Evolutionary conservation across 2,888 invertebrate species (phyloP).

Genomic region (Sminthurides aquaticus): DNA sequence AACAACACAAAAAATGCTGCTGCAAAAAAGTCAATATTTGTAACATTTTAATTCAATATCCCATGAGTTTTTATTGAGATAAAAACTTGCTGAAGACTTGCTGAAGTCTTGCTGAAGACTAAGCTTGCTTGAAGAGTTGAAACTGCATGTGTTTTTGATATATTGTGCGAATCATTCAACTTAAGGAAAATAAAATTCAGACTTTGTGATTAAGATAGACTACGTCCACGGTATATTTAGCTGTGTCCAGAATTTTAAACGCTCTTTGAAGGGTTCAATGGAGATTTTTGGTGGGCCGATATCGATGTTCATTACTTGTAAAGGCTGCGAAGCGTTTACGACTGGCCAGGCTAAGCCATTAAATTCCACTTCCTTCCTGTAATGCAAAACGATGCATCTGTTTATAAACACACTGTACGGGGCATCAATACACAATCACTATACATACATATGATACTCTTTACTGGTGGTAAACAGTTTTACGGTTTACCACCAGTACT

Average conservation of each 20-base stretch:
- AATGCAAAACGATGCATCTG: background rate
- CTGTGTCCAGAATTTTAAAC: conserved; percentile 3
- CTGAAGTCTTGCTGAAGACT: no score
- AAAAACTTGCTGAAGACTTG: background rate
- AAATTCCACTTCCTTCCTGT: background rate
- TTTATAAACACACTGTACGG: background rate
- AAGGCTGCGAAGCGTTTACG: background rate
- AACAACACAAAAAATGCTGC: no score
- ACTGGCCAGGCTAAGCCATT: conserved; percentile 2
- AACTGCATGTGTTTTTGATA: no score
- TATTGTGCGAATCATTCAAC: no score
- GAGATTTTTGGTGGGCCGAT: background rate
- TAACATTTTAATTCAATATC: no score
- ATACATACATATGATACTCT: background rate
- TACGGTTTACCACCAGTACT: background rate
- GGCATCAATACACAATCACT: background rate
- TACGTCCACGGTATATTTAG: conserved; percentile 1
- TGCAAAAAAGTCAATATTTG: no score
- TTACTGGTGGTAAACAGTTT: background rate
- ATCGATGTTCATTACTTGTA: conserved; percentile 3
- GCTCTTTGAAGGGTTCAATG: background rate
- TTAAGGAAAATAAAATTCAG: no score
- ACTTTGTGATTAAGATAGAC: background rate
- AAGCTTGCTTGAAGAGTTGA: no score
- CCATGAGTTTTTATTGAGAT: background rate